Percentiles rank a stretch among this genome's conserved stretches.
Evolutionary conservation across 2,888 invertebrate species (phyloP).

Genomic region (Stenichneumon culpator): DNA sequence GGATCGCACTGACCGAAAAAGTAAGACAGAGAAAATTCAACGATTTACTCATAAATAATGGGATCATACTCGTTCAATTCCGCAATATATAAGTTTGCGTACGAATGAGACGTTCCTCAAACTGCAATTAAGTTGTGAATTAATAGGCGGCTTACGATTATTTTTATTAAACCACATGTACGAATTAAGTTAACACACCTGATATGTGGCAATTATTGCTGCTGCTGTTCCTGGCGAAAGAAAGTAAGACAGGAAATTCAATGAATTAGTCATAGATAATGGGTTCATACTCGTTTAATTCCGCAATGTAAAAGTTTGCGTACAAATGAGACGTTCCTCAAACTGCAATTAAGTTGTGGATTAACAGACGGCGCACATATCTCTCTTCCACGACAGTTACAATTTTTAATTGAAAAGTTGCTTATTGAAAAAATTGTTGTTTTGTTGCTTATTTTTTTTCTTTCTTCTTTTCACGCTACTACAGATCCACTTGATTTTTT

Average conservation of each 20-base stretch:
- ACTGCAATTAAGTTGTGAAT: constrained; percentile 33
- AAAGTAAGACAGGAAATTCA: not conserved
- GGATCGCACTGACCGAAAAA: not conserved
- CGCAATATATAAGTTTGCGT: constrained; percentile 71
- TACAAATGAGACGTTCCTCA: constrained; percentile 56
- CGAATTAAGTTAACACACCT: not conserved
- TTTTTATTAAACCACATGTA: no score
- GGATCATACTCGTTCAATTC: constrained; percentile 63
- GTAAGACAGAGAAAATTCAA: not conserved
- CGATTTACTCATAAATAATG: constrained; percentile 17
- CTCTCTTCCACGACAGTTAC: constrained; percentile 49
- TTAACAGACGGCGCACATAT: constrained; percentile 44
- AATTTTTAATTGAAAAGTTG: constrained; percentile 36
- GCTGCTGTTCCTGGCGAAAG: not conserved
- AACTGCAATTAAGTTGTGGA: constrained; percentile 34
- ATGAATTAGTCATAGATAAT: constrained; percentile 23
- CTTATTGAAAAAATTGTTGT: constrained; percentile 10
- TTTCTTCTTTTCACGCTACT: constrained; percentile 5
- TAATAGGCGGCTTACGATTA: constrained; percentile 18
- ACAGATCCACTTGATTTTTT: constrained; percentile 41
- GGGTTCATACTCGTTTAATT: constrained; percentile 65
- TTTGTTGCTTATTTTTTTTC: constrained; percentile 27
- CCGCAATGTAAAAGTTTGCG: constrained; percentile 71
- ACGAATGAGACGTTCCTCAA: constrained; percentile 54
- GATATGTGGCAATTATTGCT: not conserved